These are phyloP conservation scores for Xenopus borealis DNA, from an alignment of 2,113 vertebrate genomes.

Conservation along the genomic window DNA sequence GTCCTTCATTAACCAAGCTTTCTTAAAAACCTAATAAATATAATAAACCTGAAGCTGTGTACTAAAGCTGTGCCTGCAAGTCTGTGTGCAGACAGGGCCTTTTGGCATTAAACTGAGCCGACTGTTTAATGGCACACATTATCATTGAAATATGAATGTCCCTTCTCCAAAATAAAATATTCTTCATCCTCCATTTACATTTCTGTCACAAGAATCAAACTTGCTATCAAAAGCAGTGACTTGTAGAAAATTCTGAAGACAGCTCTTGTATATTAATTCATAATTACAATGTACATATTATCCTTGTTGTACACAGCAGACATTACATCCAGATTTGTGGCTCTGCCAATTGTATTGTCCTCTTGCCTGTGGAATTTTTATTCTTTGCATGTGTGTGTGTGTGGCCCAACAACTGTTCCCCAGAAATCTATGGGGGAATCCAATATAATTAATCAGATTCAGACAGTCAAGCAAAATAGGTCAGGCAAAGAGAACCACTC, in stretches of 20 bases:
- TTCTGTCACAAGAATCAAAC: no score
- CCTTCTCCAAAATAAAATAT: no score
- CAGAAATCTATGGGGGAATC: conserved; percentile 17
- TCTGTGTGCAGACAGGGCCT: no score
- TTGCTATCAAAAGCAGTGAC: conserved; percentile 49
- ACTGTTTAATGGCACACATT: no score
- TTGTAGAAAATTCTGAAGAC: conserved; percentile 41
- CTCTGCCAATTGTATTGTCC: no score
- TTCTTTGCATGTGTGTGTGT: conserved; percentile 1
- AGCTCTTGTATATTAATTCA: conserved; percentile 50
- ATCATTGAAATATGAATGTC: no score
- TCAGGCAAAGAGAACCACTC: background rate
- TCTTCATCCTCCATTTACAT: background rate
- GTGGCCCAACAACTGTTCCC: background rate
- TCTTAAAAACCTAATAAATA: no score
- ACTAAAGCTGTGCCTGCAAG: no score
- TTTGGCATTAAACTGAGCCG: no score
- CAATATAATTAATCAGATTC: conserved; percentile 17
- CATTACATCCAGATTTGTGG: background rate
- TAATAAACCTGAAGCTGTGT: no score
- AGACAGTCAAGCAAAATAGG: conserved; percentile 25
- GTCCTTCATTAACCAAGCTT: no score
- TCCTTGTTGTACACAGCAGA: conserved; percentile 5
- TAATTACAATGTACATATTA: conserved; percentile 33
- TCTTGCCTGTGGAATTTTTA: conserved; percentile 2